Evolutionary conservation across 2,888 invertebrate species (phyloP).

Genomic region (Copidosoma aretas): DNA sequence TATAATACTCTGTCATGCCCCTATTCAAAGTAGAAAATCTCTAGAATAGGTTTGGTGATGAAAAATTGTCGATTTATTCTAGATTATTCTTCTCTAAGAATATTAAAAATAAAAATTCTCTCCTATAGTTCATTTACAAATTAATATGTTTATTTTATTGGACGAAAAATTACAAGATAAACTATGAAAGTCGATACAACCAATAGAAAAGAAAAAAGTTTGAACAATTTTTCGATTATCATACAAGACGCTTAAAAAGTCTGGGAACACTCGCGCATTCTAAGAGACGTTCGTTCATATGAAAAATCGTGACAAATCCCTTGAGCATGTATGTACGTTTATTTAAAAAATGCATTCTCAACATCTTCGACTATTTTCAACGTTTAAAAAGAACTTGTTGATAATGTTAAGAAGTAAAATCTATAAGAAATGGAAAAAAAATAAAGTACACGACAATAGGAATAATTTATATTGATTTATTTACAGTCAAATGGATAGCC

Average conservation of each 20-base stretch:
- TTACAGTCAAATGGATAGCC: conserved; percentile 46
- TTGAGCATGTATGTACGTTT: conserved; percentile 21
- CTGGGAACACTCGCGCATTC: conserved; percentile 23
- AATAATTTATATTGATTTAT: conserved; percentile 52
- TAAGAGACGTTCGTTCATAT: conserved; percentile 27
- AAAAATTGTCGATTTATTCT: conserved; percentile 15
- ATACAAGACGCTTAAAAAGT: conserved; percentile 25
- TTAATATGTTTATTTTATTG: conserved; percentile 10
- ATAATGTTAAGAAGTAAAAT: conserved; percentile 13
- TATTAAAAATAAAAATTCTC: conserved; percentile 31
- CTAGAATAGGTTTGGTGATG: background rate
- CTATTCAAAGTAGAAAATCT: conserved; percentile 31
- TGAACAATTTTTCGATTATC: background rate
- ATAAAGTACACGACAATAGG: conserved; percentile 39
- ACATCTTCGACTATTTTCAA: conserved; percentile 30
- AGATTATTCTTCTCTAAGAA: conserved; percentile 25
- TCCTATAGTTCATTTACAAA: conserved; percentile 7
- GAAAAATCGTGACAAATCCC: conserved; percentile 33
- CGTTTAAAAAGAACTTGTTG: conserved; percentile 20
- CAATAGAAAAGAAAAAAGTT: no score
- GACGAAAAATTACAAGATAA: conserved; percentile 9
- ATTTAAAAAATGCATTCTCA: conserved; percentile 39
- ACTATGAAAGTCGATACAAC: background rate
- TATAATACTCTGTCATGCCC: conserved; percentile 33
- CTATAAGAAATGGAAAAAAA: conserved; percentile 29